Percentiles rank a stretch among this genome's conserved stretches.
phyloP scores from a whole-genome alignment of 1,140 invertebrate species.

The Melitaea cinxia region DNA sequence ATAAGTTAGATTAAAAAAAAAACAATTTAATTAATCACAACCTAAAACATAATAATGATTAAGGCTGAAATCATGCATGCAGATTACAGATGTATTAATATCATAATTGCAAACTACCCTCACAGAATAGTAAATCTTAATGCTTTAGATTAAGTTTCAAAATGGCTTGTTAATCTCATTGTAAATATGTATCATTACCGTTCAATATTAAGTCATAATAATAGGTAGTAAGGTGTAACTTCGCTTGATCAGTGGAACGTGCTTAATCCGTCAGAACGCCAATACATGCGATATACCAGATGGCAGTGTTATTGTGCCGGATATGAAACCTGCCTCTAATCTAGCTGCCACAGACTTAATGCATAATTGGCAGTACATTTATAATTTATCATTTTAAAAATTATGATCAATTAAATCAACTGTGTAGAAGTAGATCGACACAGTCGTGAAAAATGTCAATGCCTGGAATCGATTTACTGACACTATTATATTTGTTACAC shows the following conservation, averaged over 20 bases:
- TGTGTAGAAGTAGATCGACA: no score
- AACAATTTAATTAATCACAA: no score
- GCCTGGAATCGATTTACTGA: no score
- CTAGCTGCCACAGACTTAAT: slow-evolving; percentile 22
- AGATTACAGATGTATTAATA: no score
- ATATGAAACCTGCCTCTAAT: slow-evolving; percentile 36
- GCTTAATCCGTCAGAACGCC: slow-evolving; percentile 23
- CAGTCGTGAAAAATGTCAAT: no score
- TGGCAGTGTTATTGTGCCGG: slow-evolving; percentile 34
- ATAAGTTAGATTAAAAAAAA: no score
- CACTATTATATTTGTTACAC: no score
- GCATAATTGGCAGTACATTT: slow-evolving; percentile 2
- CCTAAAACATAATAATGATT: no score
- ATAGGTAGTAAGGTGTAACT: slow-evolving; percentile 5
- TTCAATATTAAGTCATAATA: neutral
- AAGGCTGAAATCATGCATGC: no score
- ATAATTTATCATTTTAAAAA: neutral
- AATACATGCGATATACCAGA: slow-evolving; percentile 32
- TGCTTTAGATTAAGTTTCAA: neutral
- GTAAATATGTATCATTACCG: neutral
- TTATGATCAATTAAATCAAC: no score
- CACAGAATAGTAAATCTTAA: neutral
- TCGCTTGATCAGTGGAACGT: slow-evolving; percentile 8
- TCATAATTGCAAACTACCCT: no score
- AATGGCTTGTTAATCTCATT: neutral